Evolutionary conservation across 2,113 vertebrate genomes (phyloP).

Genomic region (Phoenicopterus ruber): DNA sequence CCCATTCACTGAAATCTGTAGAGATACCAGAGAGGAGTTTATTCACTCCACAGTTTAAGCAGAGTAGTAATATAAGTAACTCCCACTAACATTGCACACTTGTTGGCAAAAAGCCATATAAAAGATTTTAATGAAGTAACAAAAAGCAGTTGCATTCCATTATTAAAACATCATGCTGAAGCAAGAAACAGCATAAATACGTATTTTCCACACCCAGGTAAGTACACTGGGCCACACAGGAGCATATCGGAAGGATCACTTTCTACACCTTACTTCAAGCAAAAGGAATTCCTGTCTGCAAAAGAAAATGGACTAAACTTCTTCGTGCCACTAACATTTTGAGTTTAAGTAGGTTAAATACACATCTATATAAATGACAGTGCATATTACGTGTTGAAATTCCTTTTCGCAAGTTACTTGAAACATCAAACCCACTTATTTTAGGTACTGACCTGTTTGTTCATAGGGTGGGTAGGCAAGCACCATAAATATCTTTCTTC

Average conservation of each 20-base stretch:
- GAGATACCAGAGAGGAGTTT: not conserved
- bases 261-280: not conserved
- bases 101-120: not conserved
- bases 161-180: not conserved
- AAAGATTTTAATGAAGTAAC: not conserved
- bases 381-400: not conserved
- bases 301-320: not conserved
- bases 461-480: not conserved
- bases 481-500: not conserved
- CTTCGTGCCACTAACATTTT: not conserved
- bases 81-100: not conserved
- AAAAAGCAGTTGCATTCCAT: not conserved
- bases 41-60: not conserved
- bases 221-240: not conserved
- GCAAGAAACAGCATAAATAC: not conserved
- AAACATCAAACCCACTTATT: not conserved
- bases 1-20: not conserved
- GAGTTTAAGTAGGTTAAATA: not conserved
- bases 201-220: not conserved
- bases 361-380: not conserved
- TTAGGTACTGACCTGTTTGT: conserved; percentile 53
- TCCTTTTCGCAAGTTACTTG: not conserved
- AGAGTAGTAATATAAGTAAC: not conserved
- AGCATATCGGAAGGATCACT: not conserved
- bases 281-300: not conserved